Conservation (phyloP, 2,113 vertebrate species). For the Equus quagga region DNA sequence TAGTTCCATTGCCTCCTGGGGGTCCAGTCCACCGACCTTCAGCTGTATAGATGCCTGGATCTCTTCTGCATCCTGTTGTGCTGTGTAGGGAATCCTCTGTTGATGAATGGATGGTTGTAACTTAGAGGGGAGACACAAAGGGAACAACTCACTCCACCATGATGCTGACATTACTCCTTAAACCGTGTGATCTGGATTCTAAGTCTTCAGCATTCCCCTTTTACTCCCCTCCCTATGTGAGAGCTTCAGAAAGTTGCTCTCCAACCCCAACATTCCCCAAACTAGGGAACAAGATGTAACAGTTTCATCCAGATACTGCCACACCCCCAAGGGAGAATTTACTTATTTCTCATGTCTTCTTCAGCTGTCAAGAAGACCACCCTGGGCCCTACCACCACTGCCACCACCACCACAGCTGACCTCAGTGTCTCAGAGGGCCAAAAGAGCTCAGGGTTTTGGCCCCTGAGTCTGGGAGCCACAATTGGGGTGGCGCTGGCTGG, state of each 20-base stretch:
- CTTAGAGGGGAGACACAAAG: too few relatives aligned
- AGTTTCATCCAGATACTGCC: neutral
- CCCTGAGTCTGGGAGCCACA: neutral
- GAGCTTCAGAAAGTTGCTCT: neutral
- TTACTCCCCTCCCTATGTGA: neutral
- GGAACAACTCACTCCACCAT: too few relatives aligned
- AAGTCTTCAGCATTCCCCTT: neutral
- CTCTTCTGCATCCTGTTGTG: too few relatives aligned
- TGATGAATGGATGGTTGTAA: too few relatives aligned
- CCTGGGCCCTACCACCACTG: too few relatives aligned
- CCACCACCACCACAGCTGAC: neutral
- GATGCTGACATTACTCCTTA: neutral
- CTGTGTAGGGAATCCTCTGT: too few relatives aligned
- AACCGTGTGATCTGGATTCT: neutral
- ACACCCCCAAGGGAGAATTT: neutral
- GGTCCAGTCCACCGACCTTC: too few relatives aligned
- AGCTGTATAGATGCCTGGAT: too few relatives aligned
- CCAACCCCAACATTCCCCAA: neutral
- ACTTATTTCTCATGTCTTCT: neutral
- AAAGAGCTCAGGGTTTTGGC: fast-evolving
- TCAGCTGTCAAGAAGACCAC: neutral
- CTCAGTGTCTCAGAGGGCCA: fast-evolving
- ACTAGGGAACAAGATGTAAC: neutral
- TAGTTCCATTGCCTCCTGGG: too few relatives aligned
- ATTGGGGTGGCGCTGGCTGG: neutral